Evolutionary conservation across 1,140 invertebrate genomes (phyloP), one percentile per base, ranked within the genome.

Genomic region (Macrosteles quadrilineatus): DNA sequence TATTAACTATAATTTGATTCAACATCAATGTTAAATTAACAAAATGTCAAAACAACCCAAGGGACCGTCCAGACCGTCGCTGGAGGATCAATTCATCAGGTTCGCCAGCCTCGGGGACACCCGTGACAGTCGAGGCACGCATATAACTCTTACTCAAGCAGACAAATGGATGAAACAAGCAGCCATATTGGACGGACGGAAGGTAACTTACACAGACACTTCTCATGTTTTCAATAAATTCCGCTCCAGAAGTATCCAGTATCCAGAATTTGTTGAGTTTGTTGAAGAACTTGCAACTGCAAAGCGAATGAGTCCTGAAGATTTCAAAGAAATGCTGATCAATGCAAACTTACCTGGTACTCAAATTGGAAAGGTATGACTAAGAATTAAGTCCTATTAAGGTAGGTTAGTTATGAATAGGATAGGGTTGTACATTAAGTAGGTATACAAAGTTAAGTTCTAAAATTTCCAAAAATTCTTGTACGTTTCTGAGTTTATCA

Each of bases 151-250:
- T 14, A 84, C 85, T 0, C 88, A 91, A 76, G 86, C 85, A 71
- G 90, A 91, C 78, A 91, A 91, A 81, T 91, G 90, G 90, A 86
- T 91, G 82, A 91, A 91, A 77, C 89, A 91, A 76, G 89, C 90
- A 0, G 87, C 88, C 77, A 85, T 91, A 6, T 87, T 92, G 62
- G 88, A 90, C 74, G 85, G 84, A 2, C 89, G 89, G 77, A 86
- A 85, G 69, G 84, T 89, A 59, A 88, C 88, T 6, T 90, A 88
- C 2, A 90, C 87, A 3, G 88, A 90, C 75, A 90, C 88, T 1
- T 87, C 85, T 27, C 88, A 90, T 64, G 81, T 81, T 73, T 90
- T 88, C 79, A 87, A 87, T 74, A 87, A 88, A 78, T 81, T 88
- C 68, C 88, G 88, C 83, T 67, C 65, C 9, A 67, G 36, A 27